Evolutionary conservation across 2,888 invertebrate genomes (phyloP).

Genomic region (Scaptodrosophila latifasciaeformis): DNA sequence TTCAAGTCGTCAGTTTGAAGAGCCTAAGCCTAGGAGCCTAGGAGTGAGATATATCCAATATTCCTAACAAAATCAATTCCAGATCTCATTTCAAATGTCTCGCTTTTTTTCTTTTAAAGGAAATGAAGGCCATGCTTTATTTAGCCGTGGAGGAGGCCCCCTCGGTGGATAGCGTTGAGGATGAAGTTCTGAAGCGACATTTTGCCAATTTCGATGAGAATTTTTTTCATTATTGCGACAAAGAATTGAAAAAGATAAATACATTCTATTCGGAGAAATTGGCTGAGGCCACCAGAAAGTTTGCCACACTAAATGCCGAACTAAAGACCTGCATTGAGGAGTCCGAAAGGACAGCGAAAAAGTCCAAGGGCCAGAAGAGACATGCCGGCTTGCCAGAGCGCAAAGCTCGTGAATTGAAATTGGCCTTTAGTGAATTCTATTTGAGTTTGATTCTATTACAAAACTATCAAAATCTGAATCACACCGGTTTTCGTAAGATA

Average conservation of each 20-base stretch:
- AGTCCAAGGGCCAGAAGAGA: slow-evolving; percentile 75
- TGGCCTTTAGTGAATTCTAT: slow-evolving; percentile 99
- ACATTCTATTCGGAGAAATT: slow-evolving; percentile 98
- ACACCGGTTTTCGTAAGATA: slow-evolving; percentile 99
- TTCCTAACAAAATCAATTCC: no score
- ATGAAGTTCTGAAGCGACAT: slow-evolving; percentile 89
- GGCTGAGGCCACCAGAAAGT: slow-evolving; percentile 97
- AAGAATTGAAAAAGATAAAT: slow-evolving; percentile 96
- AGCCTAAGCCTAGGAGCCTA: no score
- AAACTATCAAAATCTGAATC: slow-evolving; percentile 98
- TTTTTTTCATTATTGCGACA: slow-evolving; percentile 96
- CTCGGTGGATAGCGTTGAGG: slow-evolving; percentile 91
- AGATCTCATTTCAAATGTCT: no score
- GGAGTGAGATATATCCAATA: no score
- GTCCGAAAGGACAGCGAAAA: slow-evolving; percentile 75
- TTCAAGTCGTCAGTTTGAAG: no score
- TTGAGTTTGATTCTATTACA: slow-evolving; percentile 96
- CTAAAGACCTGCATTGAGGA: slow-evolving; percentile 81
- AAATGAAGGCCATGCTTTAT: slow-evolving; percentile 97
- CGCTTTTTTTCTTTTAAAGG: slow-evolving; percentile 78
- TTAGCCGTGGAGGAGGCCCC: slow-evolving; percentile 93
- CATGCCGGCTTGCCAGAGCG: slow-evolving; percentile 80
- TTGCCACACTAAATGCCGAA: slow-evolving; percentile 91
- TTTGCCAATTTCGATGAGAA: slow-evolving; percentile 96
- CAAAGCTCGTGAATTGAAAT: slow-evolving; percentile 93